Evolutionary conservation across 2,113 vertebrate species (phyloP), one percentile per base, ranked within the genome.

Genomic region (Gopherus evgoodei): DNA sequence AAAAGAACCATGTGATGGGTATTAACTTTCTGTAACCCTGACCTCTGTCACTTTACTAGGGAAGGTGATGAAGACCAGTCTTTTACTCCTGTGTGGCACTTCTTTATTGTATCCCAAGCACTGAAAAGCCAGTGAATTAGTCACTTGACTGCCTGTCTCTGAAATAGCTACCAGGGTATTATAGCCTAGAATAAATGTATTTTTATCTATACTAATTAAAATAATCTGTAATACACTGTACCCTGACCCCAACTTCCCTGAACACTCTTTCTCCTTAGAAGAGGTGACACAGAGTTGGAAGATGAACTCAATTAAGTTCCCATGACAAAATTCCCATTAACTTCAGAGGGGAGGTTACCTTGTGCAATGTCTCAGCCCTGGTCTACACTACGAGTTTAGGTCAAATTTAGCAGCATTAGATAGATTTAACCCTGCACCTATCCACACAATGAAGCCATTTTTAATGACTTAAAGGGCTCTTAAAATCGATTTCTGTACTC

Each of bases 1-100:
- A 94, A 95, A 92, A 91, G 56, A 56, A 47, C 9, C 42, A 5
- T 84, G 75, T 25, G 56, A 53, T 59, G 50, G 12, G 52, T 54
- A 90, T 62, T 80, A 86, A 50, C 27, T 57, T 94, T 79, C 78
- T 92, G 69, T 83, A 86, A 62, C 52, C 57, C 52, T 83, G 38
- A 86, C 85, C 42, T 65, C 78, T 42, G 38, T 42, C 44, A 81
- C 54, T 49, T 84, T 75, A 89, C 31, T 14, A n/a, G 21, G 42
- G n/a, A 93, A 84, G 83, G 42, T 84, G 86, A 81, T 24, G 83
- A 88, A 56, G 25, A 54, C n/a, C 52, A 38, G 42, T 65, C 16
- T 56, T 5, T 59, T 50, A 84, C 57, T 24, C 82, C 31, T 89
- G 50, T 81, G 42, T 24, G 25, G 86, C 76, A 65, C 25, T 75